Evolutionary conservation across 2,888 invertebrate genomes (phyloP), one percentile per base, ranked within the genome.

Genomic region (Miltochrista miniata): DNA sequence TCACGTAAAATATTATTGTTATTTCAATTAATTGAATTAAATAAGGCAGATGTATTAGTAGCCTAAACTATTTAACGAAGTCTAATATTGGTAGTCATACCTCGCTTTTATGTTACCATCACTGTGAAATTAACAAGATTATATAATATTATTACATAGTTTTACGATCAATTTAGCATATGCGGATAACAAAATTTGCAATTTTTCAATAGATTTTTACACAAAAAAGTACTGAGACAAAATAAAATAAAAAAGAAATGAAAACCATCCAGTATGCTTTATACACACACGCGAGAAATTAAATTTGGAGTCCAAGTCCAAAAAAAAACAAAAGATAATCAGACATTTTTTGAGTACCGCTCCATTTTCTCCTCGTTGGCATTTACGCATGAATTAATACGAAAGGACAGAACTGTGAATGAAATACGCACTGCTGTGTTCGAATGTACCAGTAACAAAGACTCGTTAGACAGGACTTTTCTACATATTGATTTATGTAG

Each of bases 371-470:
- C 78, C 76, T 76, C 72, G 59, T 60, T 57, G 67, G 68, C 54
- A 67, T 81, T 83, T 74, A 81, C 81, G 81, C 81, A 72, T 76
- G 80, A 73, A 59, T 76, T 73, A 70, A 48, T 72, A 64, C 76
- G 72, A 81, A 83, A 79, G 72, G 72, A 72, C 56, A 62, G 61
- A 61, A 36, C 64, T 71, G 64, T 76, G 71, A 74, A 74, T 75
- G 69, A 61, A 79, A 74, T 73, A 79, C 78, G 79, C 73, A 75
- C 59, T 64, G 57, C 43, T 63, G 51, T 67, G 67, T 68, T 65
- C 65, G 59, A 72, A 61, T 74, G 66, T n/a, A 81, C n/a, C n/a
- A n/a, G 64, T 83, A 76, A 76, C 79, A 79, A 75, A 72, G 63
- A 45, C 47, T 40, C 33, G 42, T 55, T 54, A 29, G 24, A 7